These are phyloP conservation scores for Nesospiza acunhae DNA, from an alignment of 2,113 vertebrate genomes.

Conservation along the genomic window DNA sequence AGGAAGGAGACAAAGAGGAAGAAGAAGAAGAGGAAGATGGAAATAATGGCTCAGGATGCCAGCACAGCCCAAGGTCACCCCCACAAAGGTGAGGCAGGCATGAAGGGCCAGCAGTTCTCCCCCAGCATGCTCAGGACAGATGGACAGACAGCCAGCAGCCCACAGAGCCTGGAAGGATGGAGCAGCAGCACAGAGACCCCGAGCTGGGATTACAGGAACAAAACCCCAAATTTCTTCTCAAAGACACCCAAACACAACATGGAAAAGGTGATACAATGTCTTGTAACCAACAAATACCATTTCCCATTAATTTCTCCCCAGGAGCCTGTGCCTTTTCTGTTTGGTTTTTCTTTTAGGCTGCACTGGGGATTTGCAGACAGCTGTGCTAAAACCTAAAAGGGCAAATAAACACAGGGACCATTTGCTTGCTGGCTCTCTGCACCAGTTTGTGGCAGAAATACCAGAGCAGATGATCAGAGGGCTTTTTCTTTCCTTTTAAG, in stretches of 20 bases:
- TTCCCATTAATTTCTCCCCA: not conserved
- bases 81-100: not conserved
- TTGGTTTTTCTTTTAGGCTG: not conserved
- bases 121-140: not conserved
- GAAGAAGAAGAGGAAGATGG: not conserved
- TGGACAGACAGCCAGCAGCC: not conserved
- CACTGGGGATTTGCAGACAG: not conserved
- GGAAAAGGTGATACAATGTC: not conserved
- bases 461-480: constrained; percentile 13
- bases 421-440: constrained; percentile 9
- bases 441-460: constrained; percentile 16
- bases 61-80: not conserved
- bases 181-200: not conserved
- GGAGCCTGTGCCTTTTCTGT: not conserved
- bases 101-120: not conserved
- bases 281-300: not conserved
- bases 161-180: accelerated
- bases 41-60: not conserved
- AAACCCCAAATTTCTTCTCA: not conserved
- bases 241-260: not conserved
- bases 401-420: not conserved
- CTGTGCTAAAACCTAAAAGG: constrained; percentile 15
- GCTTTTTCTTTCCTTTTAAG: not conserved
- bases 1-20: not conserved
- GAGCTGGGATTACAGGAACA: not conserved